Evolutionary conservation across 2,113 vertebrate genomes (phyloP).

Genomic region (Promerops cafer): DNA sequence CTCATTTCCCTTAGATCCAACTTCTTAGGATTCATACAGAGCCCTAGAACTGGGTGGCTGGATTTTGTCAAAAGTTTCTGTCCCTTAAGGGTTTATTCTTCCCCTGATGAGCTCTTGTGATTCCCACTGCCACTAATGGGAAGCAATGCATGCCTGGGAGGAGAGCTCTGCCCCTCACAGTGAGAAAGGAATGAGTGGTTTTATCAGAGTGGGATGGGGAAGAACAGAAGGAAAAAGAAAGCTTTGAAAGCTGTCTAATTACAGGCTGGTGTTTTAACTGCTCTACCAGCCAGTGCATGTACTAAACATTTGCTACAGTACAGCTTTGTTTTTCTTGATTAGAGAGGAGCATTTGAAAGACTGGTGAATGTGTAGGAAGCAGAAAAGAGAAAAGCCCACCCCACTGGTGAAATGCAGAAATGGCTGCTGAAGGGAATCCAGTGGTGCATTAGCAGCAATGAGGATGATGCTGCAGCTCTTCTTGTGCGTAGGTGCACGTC

Average conservation of each 20-base stretch:
- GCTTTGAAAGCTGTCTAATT: slow-evolving; percentile 33
- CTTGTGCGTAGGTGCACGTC: rapidly evolving
- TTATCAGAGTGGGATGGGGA: background rate
- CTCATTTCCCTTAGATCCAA: background rate
- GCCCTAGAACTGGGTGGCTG: background rate
- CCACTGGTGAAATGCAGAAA: background rate
- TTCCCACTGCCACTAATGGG: background rate
- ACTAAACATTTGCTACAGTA: background rate
- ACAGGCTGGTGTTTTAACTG: background rate
- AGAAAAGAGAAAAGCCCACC: background rate
- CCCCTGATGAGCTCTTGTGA: background rate
- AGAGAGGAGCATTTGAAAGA: background rate
- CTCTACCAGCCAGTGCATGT: background rate
- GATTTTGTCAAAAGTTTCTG: background rate
- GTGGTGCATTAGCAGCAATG: background rate
- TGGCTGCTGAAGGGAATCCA: background rate
- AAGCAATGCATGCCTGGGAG: background rate
- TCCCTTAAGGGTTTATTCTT: background rate
- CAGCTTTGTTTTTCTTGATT: background rate
- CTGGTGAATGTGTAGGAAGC: background rate
- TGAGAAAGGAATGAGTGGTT: background rate
- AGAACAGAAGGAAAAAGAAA: slow-evolving; percentile 3
- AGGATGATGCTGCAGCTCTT: background rate
- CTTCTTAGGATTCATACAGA: background rate
- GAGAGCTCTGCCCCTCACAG: background rate